These are phyloP conservation scores for Pogonognathellus flavescens DNA, from an alignment of 1,140 invertebrate genomes.

Conservation along the genomic window DNA sequence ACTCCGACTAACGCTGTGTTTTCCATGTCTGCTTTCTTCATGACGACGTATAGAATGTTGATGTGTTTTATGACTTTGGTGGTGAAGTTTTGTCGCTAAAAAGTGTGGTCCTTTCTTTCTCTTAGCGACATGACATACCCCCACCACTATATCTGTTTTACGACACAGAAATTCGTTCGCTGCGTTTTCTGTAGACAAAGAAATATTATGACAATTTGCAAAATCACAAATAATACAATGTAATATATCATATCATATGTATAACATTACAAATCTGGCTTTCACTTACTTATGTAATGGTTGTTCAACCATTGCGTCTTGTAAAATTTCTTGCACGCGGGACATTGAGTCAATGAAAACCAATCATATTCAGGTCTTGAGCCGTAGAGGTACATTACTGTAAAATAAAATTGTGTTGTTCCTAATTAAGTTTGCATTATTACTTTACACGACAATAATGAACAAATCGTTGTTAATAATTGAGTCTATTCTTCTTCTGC, in stretches of 20 bases:
- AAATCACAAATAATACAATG: not conserved
- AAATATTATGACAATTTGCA: not conserved
- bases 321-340: slow-evolving; percentile 51
- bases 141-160: slow-evolving; percentile 6
- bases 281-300: slow-evolving; percentile 55
- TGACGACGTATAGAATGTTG: not conserved
- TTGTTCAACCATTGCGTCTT: slow-evolving; percentile 59
- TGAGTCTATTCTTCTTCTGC: not conserved
- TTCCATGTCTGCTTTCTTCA: not conserved
- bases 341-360: slow-evolving; percentile 56
- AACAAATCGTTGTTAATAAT: not conserved
- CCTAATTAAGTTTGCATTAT: too few relatives aligned
- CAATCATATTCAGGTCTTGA: slow-evolving; percentile 55
- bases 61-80: not conserved
- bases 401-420: not conserved
- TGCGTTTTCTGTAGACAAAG: slow-evolving; percentile 25
- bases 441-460: too few relatives aligned
- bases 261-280: not conserved
- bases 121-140: not conserved
- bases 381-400: slow-evolving; percentile 55
- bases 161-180: slow-evolving; percentile 33
- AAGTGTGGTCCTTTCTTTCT: not conserved
- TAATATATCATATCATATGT: not conserved
- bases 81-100: slow-evolving; percentile 1
- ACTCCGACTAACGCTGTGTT: not conserved